Base-by-base conservation (phyloP, 2,888 invertebrate genomes). In the Listrodromus nycthemerus region DNA sequence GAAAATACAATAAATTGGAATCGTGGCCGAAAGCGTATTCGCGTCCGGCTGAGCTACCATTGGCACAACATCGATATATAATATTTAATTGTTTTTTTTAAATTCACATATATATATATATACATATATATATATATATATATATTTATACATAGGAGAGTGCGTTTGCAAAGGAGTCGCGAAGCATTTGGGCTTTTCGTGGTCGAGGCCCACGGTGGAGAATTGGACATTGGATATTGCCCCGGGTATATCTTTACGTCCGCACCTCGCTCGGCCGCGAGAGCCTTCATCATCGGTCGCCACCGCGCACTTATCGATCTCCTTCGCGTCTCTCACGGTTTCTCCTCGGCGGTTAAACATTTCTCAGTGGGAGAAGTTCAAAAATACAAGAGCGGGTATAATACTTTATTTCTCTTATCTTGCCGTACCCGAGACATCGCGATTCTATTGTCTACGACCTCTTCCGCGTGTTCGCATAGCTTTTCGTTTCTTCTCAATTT, bases 221-320 rank as follows among this genome's bases (percentile, higher is more conserved):
- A 76, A 73, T 83, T 83, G 73, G 58, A 83, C 80, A 76, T 65
- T 69, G 58, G 65, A 37, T 37, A 37, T 73, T 6, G 37, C 48
- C 45, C 45, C 45, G 52, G 27, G 19, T 13, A 30, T 55, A 61
- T 37, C 67, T 52, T 66, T 70, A 63, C 19, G 58, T 75, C 61
- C 63, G 75, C 58, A 70, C 71, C 45, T 30, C 19, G 61, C 48
- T 73, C 10, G 61, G 48, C 73, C 73, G 30, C 61, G 50, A 79
- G 67, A 78, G 73, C 80, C 83, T 61, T 83, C 82, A 84, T 82
- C 84, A 81, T 84, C 82, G 84, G 61, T 61, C 27, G 27, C 61
- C 27, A 61, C 45, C 86, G 87, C 86, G 85, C 84, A 87, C 61
- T 88, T 88, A 91, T 91, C 89, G 91, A 90, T 91, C 90, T 87